A percentile compares a stretch with the other conserved stretches of the same genome.
phyloP scores from a whole-genome alignment of 2,113 vertebrate species.

The Theristicus caerulescens region DNA sequence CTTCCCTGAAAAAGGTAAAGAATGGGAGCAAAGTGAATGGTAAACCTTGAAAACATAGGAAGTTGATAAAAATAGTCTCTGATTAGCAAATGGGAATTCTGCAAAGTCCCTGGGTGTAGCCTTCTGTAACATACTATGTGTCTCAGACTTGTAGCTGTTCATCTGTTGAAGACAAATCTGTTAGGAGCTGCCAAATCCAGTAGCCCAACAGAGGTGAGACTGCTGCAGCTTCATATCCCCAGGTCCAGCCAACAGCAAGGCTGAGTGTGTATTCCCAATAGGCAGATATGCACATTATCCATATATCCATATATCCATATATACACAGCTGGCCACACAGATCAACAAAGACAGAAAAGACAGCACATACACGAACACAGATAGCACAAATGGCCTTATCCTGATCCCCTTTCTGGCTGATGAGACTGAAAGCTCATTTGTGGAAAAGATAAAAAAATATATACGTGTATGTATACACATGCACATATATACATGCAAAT shows the following conservation, averaged over 20 bases:
- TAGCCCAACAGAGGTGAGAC: neutral
- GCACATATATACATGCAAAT: neutral
- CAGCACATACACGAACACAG: neutral
- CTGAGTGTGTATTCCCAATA: neutral
- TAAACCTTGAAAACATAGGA: neutral
- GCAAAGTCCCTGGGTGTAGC: neutral
- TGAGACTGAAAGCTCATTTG: neutral
- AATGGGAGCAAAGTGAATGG: neutral
- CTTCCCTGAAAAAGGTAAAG: slow-evolving; percentile 68
- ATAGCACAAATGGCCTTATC: neutral
- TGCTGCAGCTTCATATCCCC: neutral
- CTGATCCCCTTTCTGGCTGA: neutral
- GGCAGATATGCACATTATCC: neutral
- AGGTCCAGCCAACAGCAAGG: neutral
- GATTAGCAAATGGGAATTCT: neutral
- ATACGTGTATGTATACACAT: too few relatives aligned
- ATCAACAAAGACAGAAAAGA: neutral
- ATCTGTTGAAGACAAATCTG: neutral
- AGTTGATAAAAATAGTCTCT: neutral
- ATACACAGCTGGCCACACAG: neutral
- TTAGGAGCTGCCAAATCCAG: neutral
- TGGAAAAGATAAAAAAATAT: neutral
- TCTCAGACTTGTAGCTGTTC: neutral
- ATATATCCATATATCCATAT: too few relatives aligned
- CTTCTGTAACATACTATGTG: neutral